Evolutionary conservation across 2,797 vertebrate genomes (phyloP).

Genomic region (Tinamus major): DNA sequence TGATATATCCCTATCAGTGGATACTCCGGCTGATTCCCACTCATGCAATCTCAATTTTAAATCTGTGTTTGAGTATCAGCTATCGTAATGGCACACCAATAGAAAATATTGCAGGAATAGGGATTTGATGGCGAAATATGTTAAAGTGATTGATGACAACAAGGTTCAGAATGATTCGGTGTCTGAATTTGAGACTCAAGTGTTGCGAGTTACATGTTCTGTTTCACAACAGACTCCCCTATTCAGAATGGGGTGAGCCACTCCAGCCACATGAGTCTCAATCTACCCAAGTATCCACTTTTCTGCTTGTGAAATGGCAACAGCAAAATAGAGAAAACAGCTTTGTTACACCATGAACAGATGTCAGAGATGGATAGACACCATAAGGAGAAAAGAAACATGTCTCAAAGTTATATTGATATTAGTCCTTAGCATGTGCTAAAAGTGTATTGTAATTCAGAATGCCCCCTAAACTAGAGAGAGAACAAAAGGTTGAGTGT

Average conservation of each 20-base stretch:
- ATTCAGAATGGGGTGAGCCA: not conserved
- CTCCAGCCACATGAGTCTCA: not conserved
- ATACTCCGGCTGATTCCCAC: not conserved
- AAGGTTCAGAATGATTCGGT: not conserved
- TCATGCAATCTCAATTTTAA: slow-evolving; percentile 35
- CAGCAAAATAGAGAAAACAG: not conserved
- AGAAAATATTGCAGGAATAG: not conserved
- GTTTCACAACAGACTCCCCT: not conserved
- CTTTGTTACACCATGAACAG: not conserved
- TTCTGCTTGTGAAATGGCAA: not conserved
- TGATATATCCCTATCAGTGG: slow-evolving; percentile 43
- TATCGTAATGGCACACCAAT: not conserved
- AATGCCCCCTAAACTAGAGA: not conserved
- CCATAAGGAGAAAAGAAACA: not conserved
- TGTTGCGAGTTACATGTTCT: not conserved
- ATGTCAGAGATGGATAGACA: not conserved
- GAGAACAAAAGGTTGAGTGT: not conserved
- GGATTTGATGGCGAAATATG: not conserved
- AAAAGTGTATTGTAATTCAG: not conserved
- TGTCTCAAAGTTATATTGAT: not conserved
- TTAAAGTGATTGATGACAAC: slow-evolving; percentile 1
- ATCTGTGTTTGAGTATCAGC: not conserved
- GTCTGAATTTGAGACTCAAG: not conserved
- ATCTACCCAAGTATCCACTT: not conserved
- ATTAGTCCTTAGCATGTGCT: not conserved